phyloP scores from a whole-genome alignment of 2,113 vertebrate species.

The Nothocercus nigrocapillus region DNA sequence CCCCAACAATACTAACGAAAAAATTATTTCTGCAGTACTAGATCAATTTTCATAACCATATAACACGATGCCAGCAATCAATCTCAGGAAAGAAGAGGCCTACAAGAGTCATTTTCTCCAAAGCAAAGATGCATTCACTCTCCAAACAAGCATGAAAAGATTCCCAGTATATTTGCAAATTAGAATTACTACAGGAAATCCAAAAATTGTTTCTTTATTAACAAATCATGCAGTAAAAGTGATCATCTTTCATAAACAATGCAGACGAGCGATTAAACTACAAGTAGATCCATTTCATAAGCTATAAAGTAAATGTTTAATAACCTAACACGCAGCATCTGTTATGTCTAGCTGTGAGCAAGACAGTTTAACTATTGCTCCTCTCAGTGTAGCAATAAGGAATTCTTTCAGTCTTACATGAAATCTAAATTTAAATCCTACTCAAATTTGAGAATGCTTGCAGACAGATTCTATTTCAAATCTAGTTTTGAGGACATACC shows the following conservation, averaged over 20 bases:
- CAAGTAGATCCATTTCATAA: neutral
- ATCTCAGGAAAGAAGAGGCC: neutral
- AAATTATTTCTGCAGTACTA: neutral
- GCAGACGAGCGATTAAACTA: neutral
- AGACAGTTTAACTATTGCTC: neutral
- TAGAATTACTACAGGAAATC: neutral
- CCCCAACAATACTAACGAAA: neutral
- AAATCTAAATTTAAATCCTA: neutral
- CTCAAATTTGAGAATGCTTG: neutral
- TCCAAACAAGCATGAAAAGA: neutral
- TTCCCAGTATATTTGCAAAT: neutral
- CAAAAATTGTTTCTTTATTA: neutral
- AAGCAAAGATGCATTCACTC: neutral
- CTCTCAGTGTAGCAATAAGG: neutral
- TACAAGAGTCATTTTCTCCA: neutral
- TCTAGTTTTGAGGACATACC: neutral
- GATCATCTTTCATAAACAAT: neutral
- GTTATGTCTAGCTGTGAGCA: neutral
- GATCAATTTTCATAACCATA: neutral
- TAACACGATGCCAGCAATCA: neutral
- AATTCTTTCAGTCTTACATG: neutral
- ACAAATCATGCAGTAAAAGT: neutral
- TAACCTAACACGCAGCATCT: neutral
- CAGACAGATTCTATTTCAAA: neutral
- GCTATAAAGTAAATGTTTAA: neutral